Evolutionary conservation across 2,113 vertebrate species (phyloP).

Genomic region (Dromiciops gliroides): DNA sequence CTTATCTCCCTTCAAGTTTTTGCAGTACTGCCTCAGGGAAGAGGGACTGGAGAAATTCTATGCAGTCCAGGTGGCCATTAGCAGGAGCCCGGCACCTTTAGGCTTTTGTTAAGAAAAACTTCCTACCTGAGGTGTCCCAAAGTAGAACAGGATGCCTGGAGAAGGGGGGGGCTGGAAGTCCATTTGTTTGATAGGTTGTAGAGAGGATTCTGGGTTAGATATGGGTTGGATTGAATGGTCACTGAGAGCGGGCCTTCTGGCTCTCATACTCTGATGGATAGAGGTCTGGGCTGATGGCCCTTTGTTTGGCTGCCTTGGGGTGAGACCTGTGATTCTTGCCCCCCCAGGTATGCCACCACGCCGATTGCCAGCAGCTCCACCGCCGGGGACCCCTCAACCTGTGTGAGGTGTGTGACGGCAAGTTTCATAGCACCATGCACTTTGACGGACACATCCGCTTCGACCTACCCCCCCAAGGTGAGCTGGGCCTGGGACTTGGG

Average conservation of each 20-base stretch:
- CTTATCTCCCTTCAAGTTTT: neutral
- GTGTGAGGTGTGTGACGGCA: conserved; percentile 92
- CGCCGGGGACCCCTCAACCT: conserved; percentile 88
- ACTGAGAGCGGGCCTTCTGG: neutral
- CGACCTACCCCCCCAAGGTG: conserved; percentile 92
- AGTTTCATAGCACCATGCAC: conserved; percentile 90
- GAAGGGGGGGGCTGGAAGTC: neutral
- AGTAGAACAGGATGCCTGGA: neutral
- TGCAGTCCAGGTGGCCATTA: neutral
- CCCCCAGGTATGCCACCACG: conserved; percentile 93
- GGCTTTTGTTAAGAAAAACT: neutral
- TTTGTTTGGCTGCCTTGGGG: neutral
- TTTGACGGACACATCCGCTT: conserved; percentile 93
- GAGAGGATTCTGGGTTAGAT: neutral
- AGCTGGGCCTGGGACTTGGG: neutral
- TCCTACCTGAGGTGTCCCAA: neutral
- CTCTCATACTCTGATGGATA: neutral
- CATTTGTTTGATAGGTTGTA: too few relatives aligned
- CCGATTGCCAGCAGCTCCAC: conserved; percentile 91
- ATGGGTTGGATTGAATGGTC: neutral
- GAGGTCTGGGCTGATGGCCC: neutral
- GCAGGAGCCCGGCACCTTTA: neutral
- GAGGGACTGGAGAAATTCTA: neutral
- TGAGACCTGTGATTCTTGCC: fast-evolving
- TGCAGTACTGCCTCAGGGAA: neutral